These are phyloP conservation scores for Temnothorax curvispinosus DNA, from an alignment of 1,140 invertebrate genomes.

Conservation along the genomic window DNA sequence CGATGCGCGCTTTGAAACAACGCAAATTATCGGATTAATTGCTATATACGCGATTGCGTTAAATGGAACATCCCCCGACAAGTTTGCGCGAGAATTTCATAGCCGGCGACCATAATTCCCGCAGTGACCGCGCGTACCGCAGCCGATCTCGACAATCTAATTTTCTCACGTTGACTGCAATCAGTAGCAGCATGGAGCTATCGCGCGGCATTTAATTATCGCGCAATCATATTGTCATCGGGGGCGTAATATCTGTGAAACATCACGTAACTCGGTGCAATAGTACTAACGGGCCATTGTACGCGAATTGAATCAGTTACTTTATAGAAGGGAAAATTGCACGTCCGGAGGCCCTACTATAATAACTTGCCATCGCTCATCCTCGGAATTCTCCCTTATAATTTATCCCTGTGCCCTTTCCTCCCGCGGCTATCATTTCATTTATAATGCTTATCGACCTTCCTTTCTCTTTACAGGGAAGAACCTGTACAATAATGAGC, in stretches of 20 bases:
- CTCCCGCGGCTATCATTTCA: background rate
- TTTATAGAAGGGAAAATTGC: background rate
- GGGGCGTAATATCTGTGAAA: conserved; percentile 27
- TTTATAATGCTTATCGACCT: conserved; percentile 61
- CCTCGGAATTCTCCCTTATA: conserved; percentile 16
- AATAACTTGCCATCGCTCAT: background rate
- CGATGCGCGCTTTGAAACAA: background rate
- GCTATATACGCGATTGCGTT: background rate
- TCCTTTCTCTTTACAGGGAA: conserved; percentile 93
- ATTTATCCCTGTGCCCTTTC: background rate
- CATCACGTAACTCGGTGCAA: background rate
- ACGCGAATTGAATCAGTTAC: conserved; percentile 15
- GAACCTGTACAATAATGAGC: conserved; percentile 99
- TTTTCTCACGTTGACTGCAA: conserved; percentile 62
- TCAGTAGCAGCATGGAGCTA: conserved; percentile 42
- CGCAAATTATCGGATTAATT: background rate
- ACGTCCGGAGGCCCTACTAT: background rate
- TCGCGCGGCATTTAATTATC: conserved; percentile 48
- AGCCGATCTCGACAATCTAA: conserved; percentile 61
- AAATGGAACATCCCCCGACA: conserved; percentile 26
- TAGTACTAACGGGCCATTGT: conserved; percentile 6
- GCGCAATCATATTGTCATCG: conserved; percentile 38
- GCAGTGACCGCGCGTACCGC: conserved; percentile 38
- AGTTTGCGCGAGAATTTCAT: conserved; percentile 5
- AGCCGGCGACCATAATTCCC: conserved; percentile 39